Evolutionary conservation across 2,113 vertebrate species (phyloP).

Genomic region (Esox niger): DNA sequence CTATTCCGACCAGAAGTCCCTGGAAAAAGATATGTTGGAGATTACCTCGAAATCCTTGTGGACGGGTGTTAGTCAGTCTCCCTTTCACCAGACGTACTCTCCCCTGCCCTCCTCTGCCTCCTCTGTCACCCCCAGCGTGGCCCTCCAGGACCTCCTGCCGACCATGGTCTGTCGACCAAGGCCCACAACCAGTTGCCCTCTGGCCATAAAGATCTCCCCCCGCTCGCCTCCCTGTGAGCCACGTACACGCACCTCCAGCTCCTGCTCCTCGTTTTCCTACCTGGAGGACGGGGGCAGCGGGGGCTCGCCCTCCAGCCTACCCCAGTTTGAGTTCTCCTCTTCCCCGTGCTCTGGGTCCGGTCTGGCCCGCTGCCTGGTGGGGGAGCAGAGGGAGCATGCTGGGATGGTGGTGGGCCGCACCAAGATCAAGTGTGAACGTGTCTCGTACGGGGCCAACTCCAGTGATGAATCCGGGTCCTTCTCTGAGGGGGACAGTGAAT

Average conservation of each 20-base stretch:
- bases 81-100: slow-evolving; percentile 77
- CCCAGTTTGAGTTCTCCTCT: slow-evolving; percentile 87
- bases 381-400: slow-evolving; percentile 78
- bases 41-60: slow-evolving; percentile 80
- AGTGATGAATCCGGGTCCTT: slow-evolving; percentile 94
- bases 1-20: slow-evolving; percentile 77
- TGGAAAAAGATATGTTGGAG: slow-evolving; percentile 82
- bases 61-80: slow-evolving; percentile 79
- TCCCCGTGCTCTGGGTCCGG: slow-evolving; percentile 82
- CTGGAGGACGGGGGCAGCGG: slow-evolving; percentile 82
- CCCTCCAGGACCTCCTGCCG: slow-evolving; percentile 61
- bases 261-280: slow-evolving; percentile 87
- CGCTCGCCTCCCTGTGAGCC: slow-evolving; percentile 83
- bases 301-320: slow-evolving; percentile 86
- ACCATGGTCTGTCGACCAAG: slow-evolving; percentile 71
- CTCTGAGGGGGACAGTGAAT: slow-evolving; percentile 95
- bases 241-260: slow-evolving; percentile 86
- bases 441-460: slow-evolving; percentile 92
- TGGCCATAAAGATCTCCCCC: slow-evolving; percentile 86
- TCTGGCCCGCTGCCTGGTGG: slow-evolving; percentile 79
- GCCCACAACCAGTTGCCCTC: slow-evolving; percentile 84
- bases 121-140: slow-evolving; percentile 32
- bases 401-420: slow-evolving; percentile 69
- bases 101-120: slow-evolving; percentile 72
- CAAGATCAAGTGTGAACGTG: slow-evolving; percentile 91